A percentile compares a stretch with the other conserved stretches of the same genome.
Conservation (phyloP, 2,797 vertebrate species). For the Dendrocincla tyrannina region DNA sequence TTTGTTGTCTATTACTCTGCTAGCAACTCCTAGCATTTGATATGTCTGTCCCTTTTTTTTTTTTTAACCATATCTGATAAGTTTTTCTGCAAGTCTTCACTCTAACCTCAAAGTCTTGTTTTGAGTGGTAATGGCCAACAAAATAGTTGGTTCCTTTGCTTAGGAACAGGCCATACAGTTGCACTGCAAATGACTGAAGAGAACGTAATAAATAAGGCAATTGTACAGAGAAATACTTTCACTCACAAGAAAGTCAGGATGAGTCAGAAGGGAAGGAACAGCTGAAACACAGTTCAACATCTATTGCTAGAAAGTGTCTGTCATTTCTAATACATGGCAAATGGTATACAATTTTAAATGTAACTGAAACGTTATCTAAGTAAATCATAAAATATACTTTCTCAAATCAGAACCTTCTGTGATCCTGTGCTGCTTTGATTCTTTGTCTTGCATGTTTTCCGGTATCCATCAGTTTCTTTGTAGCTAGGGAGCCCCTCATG, state of each 20-base stretch:
- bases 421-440: neutral
- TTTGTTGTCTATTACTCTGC: neutral
- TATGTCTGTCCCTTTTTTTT: neutral
- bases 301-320: neutral
- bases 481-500: neutral
- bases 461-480: neutral
- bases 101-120: neutral
- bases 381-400: neutral
- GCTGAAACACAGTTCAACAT: neutral
- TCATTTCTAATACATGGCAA: neutral
- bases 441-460: neutral
- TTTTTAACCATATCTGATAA: neutral
- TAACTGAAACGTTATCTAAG: neutral
- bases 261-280: neutral
- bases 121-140: neutral
- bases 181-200: neutral
- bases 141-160: neutral
- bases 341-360: neutral
- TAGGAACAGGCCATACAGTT: neutral
- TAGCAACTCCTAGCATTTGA: neutral
- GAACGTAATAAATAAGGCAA: neutral
- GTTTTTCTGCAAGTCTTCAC: neutral
- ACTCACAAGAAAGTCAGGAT: neutral
- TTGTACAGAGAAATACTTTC: neutral
- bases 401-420: neutral